Conservation (phyloP, 2,113 vertebrate genomes). For the Muntiacus reevesi region DNA sequence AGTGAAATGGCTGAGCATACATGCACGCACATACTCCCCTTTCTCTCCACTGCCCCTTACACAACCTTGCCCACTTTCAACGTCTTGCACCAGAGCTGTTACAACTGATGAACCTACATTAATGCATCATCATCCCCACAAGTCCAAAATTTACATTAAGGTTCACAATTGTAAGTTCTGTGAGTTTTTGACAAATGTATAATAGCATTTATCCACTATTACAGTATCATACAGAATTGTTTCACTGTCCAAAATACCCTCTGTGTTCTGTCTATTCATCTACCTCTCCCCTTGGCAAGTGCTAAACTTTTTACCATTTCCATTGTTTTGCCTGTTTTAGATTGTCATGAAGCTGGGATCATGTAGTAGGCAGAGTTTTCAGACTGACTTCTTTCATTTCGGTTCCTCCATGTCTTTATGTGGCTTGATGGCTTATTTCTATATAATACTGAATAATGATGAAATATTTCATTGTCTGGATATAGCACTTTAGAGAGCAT, state of each 20-base stretch:
- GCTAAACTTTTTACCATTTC: neutral
- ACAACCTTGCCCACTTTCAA: neutral
- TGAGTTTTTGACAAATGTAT: neutral
- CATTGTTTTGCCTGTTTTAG: neutral
- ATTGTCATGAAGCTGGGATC: neutral
- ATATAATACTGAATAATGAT: neutral
- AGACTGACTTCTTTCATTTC: neutral
- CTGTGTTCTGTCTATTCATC: neutral
- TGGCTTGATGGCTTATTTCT: neutral
- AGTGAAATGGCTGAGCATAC: neutral
- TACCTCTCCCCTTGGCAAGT: neutral
- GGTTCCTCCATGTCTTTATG: neutral
- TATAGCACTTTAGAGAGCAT: neutral
- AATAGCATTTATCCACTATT: neutral
- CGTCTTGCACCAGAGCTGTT: neutral
- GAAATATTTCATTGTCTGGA: neutral
- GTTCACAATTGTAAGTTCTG: neutral
- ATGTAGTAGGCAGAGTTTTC: neutral
- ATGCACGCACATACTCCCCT: neutral
- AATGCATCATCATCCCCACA: neutral
- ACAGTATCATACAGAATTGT: neutral
- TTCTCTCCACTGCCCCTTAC: neutral
- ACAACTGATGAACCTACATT: neutral
- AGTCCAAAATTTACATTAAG: neutral
- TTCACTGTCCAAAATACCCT: neutral